Conservation (phyloP, 1,140 invertebrate genomes). For the Drosophila punjabiensis region DNA sequence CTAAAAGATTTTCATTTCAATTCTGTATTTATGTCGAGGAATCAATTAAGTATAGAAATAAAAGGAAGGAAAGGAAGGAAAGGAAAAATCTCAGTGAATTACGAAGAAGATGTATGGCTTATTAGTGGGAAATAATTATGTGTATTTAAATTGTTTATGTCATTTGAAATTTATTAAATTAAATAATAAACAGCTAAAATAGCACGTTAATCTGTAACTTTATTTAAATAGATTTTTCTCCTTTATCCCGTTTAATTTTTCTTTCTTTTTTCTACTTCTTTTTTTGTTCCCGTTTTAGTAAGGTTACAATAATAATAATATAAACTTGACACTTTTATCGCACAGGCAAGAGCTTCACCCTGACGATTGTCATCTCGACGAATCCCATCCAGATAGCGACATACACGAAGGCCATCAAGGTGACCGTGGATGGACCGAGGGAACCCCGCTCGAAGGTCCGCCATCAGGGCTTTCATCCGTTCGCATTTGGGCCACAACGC, state of each 20-base stretch:
- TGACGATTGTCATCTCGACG: conserved; percentile 97
- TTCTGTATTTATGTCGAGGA: neutral
- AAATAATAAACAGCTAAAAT: neutral
- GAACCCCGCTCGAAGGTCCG: conserved; percentile 97
- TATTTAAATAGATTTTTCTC: neutral
- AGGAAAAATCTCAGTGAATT: neutral
- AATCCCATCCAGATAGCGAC: conserved; percentile 97
- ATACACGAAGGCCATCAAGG: conserved; percentile 98
- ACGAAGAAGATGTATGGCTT: fast-evolving
- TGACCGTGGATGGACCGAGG: conserved; percentile 98
- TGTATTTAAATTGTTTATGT: neutral
- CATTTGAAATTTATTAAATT: too few species aligned
- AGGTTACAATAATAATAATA: neutral
- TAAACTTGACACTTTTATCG: neutral
- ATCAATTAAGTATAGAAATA: neutral
- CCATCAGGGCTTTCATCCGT: conserved; percentile 94
- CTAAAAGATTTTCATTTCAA: neutral
- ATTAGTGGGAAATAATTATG: neutral
- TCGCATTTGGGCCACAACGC: conserved; percentile 92
- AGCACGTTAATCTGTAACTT: neutral
- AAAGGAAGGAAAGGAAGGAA: neutral
- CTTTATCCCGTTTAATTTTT: neutral
- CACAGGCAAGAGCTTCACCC: conserved; percentile 97
- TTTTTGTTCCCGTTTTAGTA: neutral
- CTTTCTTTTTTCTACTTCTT: neutral